phyloP scores from a whole-genome alignment of 2,113 vertebrate species.

The Scalopus aquaticus region DNA sequence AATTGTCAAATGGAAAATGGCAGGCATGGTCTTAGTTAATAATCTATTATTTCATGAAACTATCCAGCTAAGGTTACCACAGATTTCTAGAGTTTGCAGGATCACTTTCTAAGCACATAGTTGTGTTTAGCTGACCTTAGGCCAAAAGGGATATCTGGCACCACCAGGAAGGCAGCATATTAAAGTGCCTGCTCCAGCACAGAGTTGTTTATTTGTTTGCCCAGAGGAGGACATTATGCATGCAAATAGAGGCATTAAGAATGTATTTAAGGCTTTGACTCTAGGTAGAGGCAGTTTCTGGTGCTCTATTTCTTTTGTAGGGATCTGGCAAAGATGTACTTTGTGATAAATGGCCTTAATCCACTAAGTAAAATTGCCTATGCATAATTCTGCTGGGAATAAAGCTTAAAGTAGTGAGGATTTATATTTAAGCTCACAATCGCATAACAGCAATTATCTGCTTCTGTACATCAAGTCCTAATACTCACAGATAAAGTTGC shows the following conservation, averaged over 20 bases:
- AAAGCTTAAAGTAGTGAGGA: slow-evolving; percentile 38
- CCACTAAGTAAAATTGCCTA: slow-evolving; percentile 39
- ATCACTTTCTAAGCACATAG: not conserved
- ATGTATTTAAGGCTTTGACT: not conserved
- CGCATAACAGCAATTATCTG: not conserved
- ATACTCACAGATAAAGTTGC: not conserved
- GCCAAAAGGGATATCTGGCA: not conserved
- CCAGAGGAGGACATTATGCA: not conserved
- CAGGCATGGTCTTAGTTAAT: not conserved
- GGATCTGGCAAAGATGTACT: slow-evolving; percentile 25
- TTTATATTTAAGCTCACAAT: slow-evolving; percentile 52
- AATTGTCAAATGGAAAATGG: not conserved
- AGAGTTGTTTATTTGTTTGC: not conserved
- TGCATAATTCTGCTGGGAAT: slow-evolving; percentile 37
- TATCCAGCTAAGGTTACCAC: not conserved
- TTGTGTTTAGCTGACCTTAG: not conserved
- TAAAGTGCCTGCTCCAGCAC: not conserved
- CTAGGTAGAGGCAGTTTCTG: not conserved
- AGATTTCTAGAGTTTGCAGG: not conserved
- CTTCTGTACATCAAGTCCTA: not conserved
- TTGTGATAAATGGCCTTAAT: slow-evolving; percentile 49
- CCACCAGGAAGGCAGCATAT: not conserved
- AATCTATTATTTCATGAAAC: not conserved
- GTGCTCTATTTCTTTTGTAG: not conserved
- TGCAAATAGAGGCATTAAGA: not conserved